Evolutionary conservation across 2,888 invertebrate genomes (phyloP).

Genomic region (Torymus texanus): DNA sequence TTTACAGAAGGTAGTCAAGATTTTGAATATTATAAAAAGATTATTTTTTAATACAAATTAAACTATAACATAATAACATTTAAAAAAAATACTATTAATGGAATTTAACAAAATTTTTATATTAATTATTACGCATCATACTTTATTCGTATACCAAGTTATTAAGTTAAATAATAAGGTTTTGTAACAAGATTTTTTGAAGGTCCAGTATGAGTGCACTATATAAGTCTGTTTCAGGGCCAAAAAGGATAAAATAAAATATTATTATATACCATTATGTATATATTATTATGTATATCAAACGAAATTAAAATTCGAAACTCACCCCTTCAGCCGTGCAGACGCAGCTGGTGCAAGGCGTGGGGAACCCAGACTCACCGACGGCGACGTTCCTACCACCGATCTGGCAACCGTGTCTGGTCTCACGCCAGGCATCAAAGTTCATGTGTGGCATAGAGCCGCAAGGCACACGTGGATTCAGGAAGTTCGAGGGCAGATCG

Average conservation of each 20-base stretch:
- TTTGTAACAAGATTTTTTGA: no score
- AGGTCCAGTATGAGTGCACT: no score
- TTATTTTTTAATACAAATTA: constrained; percentile 1
- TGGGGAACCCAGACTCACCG: constrained; percentile 90
- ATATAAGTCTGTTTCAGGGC: no score
- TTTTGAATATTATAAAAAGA: neutral
- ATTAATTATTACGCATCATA: no score
- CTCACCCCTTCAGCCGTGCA: constrained; percentile 91
- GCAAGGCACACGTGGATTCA: constrained; percentile 93
- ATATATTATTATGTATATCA: no score
- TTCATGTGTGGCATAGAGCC: constrained; percentile 87
- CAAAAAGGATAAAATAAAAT: no score
- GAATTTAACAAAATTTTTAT: no score
- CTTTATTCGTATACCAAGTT: no score
- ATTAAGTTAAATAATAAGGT: no score
- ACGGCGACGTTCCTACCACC: constrained; percentile 86
- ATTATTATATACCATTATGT: no score
- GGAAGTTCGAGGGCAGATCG: constrained; percentile 92
- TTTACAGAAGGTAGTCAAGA: neutral
- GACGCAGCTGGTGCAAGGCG: constrained; percentile 93
- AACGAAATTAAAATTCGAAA: constrained; percentile 57
- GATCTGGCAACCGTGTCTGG: constrained; percentile 87
- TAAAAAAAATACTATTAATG: no score
- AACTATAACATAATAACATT: no score
- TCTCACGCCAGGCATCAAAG: constrained; percentile 89